phyloP scores from a whole-genome alignment of 2,113 vertebrate genomes.

The Arizona elegans region DNA sequence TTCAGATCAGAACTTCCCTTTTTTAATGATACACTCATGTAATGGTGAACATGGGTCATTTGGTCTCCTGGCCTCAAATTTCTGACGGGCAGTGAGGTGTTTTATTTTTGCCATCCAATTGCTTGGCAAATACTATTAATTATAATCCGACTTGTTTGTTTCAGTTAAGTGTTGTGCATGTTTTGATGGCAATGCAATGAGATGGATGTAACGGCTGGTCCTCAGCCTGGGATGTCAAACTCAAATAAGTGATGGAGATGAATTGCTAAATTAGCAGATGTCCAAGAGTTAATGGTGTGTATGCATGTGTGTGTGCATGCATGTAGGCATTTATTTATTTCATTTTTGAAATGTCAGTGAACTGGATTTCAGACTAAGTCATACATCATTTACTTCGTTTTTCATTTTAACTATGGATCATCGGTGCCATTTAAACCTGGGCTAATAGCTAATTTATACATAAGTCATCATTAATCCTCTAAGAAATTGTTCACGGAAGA shows the following conservation, averaged over 20 bases:
- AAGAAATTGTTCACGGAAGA: background rate
- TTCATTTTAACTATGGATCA: background rate
- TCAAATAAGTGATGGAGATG: background rate
- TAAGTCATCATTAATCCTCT: background rate
- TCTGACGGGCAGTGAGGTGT: background rate
- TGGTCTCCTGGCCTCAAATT: conserved; percentile 27
- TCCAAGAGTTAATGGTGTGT: background rate
- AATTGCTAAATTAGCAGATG: background rate
- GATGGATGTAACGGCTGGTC: background rate
- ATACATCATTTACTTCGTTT: background rate
- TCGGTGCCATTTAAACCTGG: background rate
- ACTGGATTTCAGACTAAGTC: background rate
- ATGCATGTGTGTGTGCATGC: background rate
- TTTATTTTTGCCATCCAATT: background rate
- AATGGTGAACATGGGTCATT: conserved; percentile 30
- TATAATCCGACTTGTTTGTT: background rate
- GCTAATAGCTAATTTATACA: background rate
- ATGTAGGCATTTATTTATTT: background rate
- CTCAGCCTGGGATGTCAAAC: background rate
- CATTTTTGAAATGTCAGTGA: background rate
- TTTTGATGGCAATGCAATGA: background rate
- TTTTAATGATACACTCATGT: conserved; percentile 45
- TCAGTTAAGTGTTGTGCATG: background rate
- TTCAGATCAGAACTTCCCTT: conserved; percentile 52
- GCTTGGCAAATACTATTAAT: conserved; percentile 7